A percentile compares a stretch with the other conserved stretches of the same genome.
These are phyloP conservation scores for Oncorhynchus tshawytscha DNA, from an alignment of 2,113 vertebrate genomes.

Conservation along the genomic window DNA sequence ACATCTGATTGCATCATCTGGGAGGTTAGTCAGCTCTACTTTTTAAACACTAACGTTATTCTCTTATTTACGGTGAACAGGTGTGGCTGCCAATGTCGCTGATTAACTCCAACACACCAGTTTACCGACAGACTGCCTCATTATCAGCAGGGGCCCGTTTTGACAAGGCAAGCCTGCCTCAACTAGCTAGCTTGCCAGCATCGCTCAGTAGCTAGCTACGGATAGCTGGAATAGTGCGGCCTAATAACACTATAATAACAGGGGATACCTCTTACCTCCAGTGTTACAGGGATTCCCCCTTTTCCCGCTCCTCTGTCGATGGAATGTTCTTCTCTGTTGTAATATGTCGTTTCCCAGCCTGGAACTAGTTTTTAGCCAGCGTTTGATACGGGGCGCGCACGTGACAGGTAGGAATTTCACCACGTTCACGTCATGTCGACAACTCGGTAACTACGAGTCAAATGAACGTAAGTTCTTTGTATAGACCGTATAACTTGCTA, in stretches of 20 bases:
- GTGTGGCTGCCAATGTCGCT: neutral
- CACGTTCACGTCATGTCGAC: too few species aligned
- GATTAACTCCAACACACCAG: neutral
- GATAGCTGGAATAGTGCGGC: neutral
- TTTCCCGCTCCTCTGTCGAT: slow-evolving; percentile 40
- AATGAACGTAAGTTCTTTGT: too few species aligned
- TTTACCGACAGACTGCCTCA: neutral
- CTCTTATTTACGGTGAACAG: neutral
- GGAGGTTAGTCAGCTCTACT: too few species aligned
- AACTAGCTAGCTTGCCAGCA: neutral
- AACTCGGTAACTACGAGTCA: too few species aligned
- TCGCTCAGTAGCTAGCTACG: neutral
- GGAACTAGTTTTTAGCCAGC: slow-evolving; percentile 11
- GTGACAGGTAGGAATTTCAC: too few species aligned
- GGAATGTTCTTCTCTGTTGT: slow-evolving; percentile 56
- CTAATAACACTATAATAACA: slow-evolving; percentile 9
- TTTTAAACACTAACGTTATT: neutral
- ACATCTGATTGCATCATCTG: neutral
- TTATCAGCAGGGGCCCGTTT: neutral
- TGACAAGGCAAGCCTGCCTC: neutral
- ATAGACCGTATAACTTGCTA: too few species aligned
- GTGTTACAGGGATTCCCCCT: slow-evolving; percentile 44
- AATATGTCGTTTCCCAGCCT: slow-evolving; percentile 63
- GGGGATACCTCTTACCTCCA: slow-evolving; percentile 52
- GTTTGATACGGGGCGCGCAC: neutral